Evolutionary conservation across 2,888 invertebrate genomes (phyloP).

Genomic region (Drosophila stalkeri): DNA sequence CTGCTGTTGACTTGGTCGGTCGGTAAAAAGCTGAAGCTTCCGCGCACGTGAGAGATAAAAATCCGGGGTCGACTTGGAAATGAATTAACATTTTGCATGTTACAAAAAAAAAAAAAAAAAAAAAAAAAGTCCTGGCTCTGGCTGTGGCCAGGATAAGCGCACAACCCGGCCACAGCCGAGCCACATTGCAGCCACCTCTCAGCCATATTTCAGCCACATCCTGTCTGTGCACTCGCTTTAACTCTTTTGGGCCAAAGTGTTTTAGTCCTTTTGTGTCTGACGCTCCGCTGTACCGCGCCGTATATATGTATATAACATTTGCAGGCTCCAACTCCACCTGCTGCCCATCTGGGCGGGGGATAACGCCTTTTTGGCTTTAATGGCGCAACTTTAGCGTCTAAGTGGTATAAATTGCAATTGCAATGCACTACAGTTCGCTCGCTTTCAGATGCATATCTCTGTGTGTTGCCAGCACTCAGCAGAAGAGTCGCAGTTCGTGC

Average conservation of each 20-base stretch:
- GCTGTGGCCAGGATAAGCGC: slow-evolving; percentile 54
- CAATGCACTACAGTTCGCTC: slow-evolving; percentile 49
- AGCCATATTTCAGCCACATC: slow-evolving; percentile 24
- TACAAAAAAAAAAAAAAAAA: slow-evolving; percentile 46
- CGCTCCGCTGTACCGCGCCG: slow-evolving; percentile 10
- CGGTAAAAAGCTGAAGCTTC: slow-evolving; percentile 17
- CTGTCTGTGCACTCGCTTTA: slow-evolving; percentile 35
- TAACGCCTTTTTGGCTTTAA: slow-evolving; percentile 75
- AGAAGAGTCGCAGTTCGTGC: slow-evolving; percentile 1
- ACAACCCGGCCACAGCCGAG: slow-evolving; percentile 28
- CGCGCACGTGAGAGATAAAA: slow-evolving; percentile 65
- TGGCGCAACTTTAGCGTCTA: slow-evolving; percentile 73
- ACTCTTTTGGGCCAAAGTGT: slow-evolving; percentile 46
- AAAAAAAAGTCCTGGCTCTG: slow-evolving; percentile 36
- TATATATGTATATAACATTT: slow-evolving; percentile 59
- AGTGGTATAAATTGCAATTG: slow-evolving; percentile 76
- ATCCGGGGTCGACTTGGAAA: slow-evolving; percentile 68
- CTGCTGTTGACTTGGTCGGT: not conserved
- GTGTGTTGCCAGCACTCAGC: not conserved
- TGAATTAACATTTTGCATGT: slow-evolving; percentile 80
- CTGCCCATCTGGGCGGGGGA: slow-evolving; percentile 44
- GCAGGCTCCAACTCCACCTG: slow-evolving; percentile 43
- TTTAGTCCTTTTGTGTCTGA: slow-evolving; percentile 38
- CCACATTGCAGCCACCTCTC: slow-evolving; percentile 13
- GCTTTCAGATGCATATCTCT: slow-evolving; percentile 61